A percentile compares a stretch with the other conserved stretches of the same genome.
Conservation (phyloP, 2,113 vertebrate genomes). For the Tachycineta bicolor region DNA sequence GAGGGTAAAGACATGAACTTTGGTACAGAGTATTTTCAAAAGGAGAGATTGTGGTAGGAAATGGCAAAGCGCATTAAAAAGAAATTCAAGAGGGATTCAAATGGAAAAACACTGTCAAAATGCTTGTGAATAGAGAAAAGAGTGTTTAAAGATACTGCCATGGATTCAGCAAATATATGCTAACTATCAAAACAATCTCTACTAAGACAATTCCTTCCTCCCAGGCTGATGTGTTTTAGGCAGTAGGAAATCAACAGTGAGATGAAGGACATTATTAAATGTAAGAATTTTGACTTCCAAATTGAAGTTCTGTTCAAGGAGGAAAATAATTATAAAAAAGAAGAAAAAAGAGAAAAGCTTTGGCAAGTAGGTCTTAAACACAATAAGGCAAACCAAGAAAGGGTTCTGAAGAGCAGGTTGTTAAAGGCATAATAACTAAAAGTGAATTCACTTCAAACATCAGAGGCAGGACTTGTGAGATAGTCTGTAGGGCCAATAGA, state of each 20-base stretch:
- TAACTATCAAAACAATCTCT: neutral
- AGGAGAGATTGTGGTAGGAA: neutral
- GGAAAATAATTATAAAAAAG: neutral
- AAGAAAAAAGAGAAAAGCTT: neutral
- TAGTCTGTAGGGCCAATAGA: conserved; percentile 21
- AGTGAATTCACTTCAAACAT: conserved; percentile 59
- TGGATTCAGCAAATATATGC: neutral
- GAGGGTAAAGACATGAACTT: neutral
- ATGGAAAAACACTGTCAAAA: neutral
- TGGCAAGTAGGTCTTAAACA: conserved; percentile 49
- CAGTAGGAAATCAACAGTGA: neutral
- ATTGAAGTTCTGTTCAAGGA: conserved; percentile 6
- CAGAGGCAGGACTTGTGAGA: conserved; percentile 52
- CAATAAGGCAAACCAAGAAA: conserved; percentile 33
- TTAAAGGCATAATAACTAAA: conserved; percentile 45
- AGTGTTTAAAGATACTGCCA: neutral
- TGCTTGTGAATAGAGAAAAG: neutral
- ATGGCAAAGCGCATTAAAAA: neutral
- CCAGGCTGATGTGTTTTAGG: neutral
- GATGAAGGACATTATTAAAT: neutral
- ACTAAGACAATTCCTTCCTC: neutral
- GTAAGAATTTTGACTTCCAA: neutral
- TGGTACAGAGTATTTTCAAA: neutral
- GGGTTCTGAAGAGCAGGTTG: conserved; percentile 33
- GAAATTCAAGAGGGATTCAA: neutral